Evolutionary conservation across 2,888 invertebrate species (phyloP).

Genomic region (Listrodromus nycthemerus): DNA sequence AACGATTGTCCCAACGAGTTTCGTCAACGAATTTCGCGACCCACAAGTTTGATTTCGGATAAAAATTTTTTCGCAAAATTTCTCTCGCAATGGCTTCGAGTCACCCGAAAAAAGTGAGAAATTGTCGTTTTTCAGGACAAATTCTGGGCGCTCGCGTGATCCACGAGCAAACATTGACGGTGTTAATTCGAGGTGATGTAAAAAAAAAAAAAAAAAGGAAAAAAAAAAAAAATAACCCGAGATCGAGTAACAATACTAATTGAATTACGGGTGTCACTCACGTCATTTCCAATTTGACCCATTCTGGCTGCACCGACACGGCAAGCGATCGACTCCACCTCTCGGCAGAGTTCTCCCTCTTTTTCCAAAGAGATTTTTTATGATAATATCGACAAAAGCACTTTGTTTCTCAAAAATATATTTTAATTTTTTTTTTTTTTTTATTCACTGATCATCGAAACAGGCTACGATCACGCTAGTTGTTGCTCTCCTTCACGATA

Average conservation of each 20-base stretch:
- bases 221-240: background rate
- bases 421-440: background rate
- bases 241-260: conserved; percentile 36
- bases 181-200: conserved; percentile 24
- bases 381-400: conserved; percentile 45
- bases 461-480: background rate
- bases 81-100: background rate
- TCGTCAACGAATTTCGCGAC: background rate
- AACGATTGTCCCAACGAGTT: background rate
- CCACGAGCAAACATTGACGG: background rate
- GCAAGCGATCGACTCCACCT: conserved; percentile 79
- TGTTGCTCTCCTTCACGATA: background rate
- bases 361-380: conserved; percentile 82
- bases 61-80: background rate
- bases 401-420: conserved; percentile 18
- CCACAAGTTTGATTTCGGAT: background rate
- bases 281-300: conserved; percentile 83
- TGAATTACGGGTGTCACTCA: conserved; percentile 73
- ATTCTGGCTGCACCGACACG: conserved; percentile 79
- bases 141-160: background rate
- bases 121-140: background rate
- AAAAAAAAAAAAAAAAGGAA: conserved; percentile 14
- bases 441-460: too few relatives aligned
- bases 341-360: conserved; percentile 78
- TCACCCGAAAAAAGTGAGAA: background rate